Conservation (phyloP, 2,113 vertebrate species). For the Marmota flaviventris region DNA sequence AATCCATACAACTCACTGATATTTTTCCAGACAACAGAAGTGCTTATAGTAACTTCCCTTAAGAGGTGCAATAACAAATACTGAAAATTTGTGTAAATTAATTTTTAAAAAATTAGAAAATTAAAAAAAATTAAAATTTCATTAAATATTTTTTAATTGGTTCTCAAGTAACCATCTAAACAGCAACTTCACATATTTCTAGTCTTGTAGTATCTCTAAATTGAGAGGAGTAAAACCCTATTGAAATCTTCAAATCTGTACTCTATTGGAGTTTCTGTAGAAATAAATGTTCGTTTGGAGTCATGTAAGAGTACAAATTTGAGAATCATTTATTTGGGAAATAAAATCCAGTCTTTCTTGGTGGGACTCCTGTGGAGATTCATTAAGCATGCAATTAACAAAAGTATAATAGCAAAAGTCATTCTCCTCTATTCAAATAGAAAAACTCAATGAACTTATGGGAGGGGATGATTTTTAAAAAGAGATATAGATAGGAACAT, state of each 20-base stretch:
- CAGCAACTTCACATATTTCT: constrained; percentile 3
- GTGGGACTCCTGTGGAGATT: neutral
- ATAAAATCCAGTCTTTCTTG: neutral
- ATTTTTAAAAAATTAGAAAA: constrained; percentile 46
- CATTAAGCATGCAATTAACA: constrained; percentile 73
- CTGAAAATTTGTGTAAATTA: neutral
- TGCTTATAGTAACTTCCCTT: neutral
- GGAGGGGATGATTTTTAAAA: neutral
- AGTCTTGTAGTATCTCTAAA: constrained; percentile 16
- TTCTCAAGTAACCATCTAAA: constrained; percentile 41
- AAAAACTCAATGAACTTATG: constrained; percentile 41
- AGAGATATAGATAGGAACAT: neutral
- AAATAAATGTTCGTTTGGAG: constrained; percentile 30
- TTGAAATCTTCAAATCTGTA: constrained; percentile 16
- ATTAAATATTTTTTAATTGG: constrained; percentile 28
- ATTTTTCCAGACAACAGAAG: neutral
- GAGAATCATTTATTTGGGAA: neutral
- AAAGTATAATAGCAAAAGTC: constrained; percentile 34
- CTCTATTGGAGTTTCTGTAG: neutral
- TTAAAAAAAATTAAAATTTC: neutral
- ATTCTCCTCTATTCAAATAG: constrained; percentile 9
- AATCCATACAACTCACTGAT: neutral
- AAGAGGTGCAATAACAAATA: neutral
- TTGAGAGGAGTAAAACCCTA: neutral
- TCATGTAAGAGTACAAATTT: constrained; percentile 11